phyloP scores from a whole-genome alignment of 2,888 invertebrate genomes.

The Shargacucullia verbasci region DNA sequence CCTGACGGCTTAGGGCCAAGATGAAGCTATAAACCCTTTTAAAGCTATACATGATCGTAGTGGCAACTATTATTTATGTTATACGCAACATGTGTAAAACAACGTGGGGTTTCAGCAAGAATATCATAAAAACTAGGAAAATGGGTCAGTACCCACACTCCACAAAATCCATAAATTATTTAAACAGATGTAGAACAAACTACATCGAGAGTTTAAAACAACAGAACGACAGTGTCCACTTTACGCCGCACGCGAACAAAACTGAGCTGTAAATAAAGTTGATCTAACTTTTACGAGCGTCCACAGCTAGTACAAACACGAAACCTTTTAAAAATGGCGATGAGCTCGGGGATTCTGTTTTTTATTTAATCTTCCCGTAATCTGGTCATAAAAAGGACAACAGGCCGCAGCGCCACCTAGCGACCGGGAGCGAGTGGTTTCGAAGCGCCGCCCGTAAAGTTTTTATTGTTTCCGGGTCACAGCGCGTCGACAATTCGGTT shows the following conservation, averaged over 20 bases:
- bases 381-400: slow-evolving; percentile 66
- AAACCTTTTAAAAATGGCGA: slow-evolving; percentile 55
- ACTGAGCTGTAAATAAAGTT: slow-evolving; percentile 57
- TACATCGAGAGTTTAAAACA: slow-evolving; percentile 50
- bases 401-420: slow-evolving; percentile 52
- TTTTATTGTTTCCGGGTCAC: slow-evolving; percentile 84
- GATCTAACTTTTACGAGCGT: slow-evolving; percentile 56
- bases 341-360: slow-evolving; percentile 56
- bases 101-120: slow-evolving; percentile 20
- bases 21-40: too few species aligned
- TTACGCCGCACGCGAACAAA: slow-evolving; percentile 46
- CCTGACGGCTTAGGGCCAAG: too few species aligned
- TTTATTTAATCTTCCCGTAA: slow-evolving; percentile 71
- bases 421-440: slow-evolving; percentile 52
- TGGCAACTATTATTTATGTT: background rate
- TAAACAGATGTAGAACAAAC: slow-evolving; percentile 52
- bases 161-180: slow-evolving; percentile 52
- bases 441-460: slow-evolving; percentile 74
- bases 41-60: too few species aligned
- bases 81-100: background rate
- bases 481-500: slow-evolving; percentile 77
- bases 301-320: slow-evolving; percentile 50
- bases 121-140: slow-evolving; percentile 22
- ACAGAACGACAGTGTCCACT: slow-evolving; percentile 45
- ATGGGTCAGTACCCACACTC: slow-evolving; percentile 23